Percentiles rank a stretch among this genome's conserved stretches.
Evolutionary conservation across 2,888 invertebrate species (phyloP).

Genomic region (Meiosimyza platycephala): DNA sequence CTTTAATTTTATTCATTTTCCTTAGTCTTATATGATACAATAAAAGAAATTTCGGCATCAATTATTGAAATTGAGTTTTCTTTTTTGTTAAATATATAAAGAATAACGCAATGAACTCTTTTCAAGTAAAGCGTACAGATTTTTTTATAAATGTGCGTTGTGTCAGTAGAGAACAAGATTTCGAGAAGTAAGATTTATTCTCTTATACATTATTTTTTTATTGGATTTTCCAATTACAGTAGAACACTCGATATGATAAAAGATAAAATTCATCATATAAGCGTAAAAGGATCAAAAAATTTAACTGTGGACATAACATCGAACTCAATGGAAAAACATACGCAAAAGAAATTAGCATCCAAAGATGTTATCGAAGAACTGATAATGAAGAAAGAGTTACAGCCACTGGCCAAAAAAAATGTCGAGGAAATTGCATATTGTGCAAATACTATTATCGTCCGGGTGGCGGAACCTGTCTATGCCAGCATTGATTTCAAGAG

Average conservation of each 20-base stretch:
- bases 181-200: slow-evolving; percentile 37
- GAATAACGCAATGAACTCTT: slow-evolving; percentile 35
- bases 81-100: background rate
- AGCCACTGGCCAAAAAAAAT: background rate
- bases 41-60: background rate
- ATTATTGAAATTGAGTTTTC: background rate
- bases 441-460: too few relatives aligned
- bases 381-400: slow-evolving; percentile 1
- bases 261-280: slow-evolving; percentile 53
- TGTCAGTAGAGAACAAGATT: slow-evolving; percentile 36
- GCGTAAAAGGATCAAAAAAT: slow-evolving; percentile 50
- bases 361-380: slow-evolving; percentile 33
- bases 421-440: too few relatives aligned
- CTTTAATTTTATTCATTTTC: too few relatives aligned
- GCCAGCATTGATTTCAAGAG: slow-evolving; percentile 59
- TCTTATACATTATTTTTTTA: background rate
- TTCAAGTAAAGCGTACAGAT: slow-evolving; percentile 36
- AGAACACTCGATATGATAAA: slow-evolving; percentile 34
- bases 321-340: slow-evolving; percentile 32
- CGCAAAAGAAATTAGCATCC: slow-evolving; percentile 29
- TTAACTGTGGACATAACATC: slow-evolving; percentile 32
- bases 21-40: too few relatives aligned
- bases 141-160: slow-evolving; percentile 40
- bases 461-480: slow-evolving; percentile 54
- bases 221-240: background rate